These are phyloP conservation scores for Morone chrysops DNA, from an alignment of 2,113 vertebrate species.

Conservation along the genomic window DNA sequence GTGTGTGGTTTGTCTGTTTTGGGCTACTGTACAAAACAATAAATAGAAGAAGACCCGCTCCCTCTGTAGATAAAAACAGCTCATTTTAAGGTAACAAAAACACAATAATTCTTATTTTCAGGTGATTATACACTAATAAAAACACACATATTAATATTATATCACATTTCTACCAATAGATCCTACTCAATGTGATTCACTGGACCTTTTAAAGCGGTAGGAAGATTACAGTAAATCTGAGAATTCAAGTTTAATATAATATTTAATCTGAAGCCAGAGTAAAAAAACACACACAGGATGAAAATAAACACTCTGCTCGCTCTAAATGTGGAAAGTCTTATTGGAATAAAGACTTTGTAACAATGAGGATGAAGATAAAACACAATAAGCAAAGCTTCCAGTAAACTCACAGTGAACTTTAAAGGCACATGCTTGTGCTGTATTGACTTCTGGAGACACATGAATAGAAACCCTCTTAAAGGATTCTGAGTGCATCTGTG, in stretches of 20 bases:
- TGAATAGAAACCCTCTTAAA: conserved; percentile 21
- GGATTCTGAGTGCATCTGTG: conserved; percentile 23
- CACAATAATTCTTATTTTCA: too few relatives aligned
- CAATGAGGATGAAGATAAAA: neutral
- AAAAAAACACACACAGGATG: neutral
- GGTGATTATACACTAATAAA: too few relatives aligned
- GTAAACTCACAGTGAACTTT: conserved; percentile 7
- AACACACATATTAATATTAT: too few relatives aligned
- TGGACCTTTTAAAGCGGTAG: neutral
- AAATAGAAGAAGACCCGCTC: too few relatives aligned
- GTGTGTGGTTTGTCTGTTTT: too few relatives aligned
- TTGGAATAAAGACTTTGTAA: too few relatives aligned
- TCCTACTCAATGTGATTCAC: too few relatives aligned
- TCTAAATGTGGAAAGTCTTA: neutral
- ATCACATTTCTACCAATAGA: too few relatives aligned
- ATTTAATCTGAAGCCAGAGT: neutral
- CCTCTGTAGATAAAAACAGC: too few relatives aligned
- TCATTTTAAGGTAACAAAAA: too few relatives aligned
- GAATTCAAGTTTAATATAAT: neutral
- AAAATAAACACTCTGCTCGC: neutral
- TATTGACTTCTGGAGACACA: conserved; percentile 10
- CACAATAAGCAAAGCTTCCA: neutral
- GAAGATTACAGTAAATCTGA: neutral
- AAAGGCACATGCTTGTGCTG: conserved; percentile 24
- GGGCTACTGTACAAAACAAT: too few relatives aligned